A percentile compares a stretch with the other conserved stretches of the same genome.
These are phyloP conservation scores for Balearica regulorum DNA, from an alignment of 2,797 vertebrate genomes.

Conservation along the genomic window DNA sequence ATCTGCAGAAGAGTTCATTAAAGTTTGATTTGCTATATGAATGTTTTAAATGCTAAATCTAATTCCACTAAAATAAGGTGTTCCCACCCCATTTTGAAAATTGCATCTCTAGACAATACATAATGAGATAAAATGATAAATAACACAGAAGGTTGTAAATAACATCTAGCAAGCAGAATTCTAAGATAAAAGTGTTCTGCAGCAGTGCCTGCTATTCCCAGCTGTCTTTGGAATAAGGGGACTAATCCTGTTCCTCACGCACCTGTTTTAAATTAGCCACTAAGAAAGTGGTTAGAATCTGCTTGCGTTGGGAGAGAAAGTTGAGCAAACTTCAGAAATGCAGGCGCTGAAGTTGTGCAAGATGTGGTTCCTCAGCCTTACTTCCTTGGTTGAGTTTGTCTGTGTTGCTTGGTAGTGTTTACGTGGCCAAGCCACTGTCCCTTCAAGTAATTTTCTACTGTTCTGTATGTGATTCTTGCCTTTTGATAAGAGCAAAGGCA, in stretches of 20 bases:
- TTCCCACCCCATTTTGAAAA: constrained; percentile 64
- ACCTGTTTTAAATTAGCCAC: constrained; percentile 14
- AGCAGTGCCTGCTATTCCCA: constrained; percentile 15
- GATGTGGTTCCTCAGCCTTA: neutral
- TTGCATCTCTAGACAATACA: constrained; percentile 64
- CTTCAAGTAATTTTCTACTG: neutral
- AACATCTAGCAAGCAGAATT: constrained; percentile 63
- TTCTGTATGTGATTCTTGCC: neutral
- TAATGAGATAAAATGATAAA: constrained; percentile 71
- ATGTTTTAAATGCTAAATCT: constrained; percentile 63
- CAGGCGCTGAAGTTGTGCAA: neutral
- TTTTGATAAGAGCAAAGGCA: neutral
- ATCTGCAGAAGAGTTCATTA: constrained; percentile 63
- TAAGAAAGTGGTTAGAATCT: neutral
- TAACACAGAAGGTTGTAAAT: constrained; percentile 56
- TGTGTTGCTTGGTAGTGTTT: neutral
- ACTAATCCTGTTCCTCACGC: neutral
- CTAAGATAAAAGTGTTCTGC: constrained; percentile 25
- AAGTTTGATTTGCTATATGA: constrained; percentile 63
- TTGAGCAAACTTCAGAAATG: neutral
- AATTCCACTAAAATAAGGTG: constrained; percentile 68
- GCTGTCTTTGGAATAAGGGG: constrained; percentile 5
- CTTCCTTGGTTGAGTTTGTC: neutral
- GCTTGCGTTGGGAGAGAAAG: neutral
- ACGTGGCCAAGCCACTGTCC: neutral